Evolutionary conservation across 2,797 vertebrate species (phyloP).

Genomic region (Danio choprae): DNA sequence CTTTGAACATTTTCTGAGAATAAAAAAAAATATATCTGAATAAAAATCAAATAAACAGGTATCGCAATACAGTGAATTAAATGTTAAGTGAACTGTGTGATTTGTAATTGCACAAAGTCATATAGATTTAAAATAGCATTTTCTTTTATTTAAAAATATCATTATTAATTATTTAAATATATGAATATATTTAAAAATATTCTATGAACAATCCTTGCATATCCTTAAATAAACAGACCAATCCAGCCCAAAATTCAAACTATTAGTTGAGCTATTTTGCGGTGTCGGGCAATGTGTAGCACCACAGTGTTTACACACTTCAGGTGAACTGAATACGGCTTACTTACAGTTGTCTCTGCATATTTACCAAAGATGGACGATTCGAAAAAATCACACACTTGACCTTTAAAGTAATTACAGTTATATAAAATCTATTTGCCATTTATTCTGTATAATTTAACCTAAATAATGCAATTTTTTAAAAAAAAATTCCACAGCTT

Average conservation of each 20-base stretch:
- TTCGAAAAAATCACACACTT: not conserved
- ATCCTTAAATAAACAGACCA: constrained; percentile 59
- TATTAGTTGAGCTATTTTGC: not conserved
- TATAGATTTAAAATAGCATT: not conserved
- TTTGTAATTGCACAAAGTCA: too few relatives aligned
- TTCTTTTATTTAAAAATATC: not conserved
- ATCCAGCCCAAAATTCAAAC: not conserved
- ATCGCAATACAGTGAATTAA: not conserved
- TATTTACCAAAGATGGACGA: not conserved
- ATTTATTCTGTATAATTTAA: not conserved
- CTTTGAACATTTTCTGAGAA: constrained; percentile 82
- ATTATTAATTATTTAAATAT: not conserved
- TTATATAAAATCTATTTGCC: not conserved
- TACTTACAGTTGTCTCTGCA: not conserved
- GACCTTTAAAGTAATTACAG: not conserved
- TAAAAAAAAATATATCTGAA: not conserved
- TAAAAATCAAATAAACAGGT: not conserved
- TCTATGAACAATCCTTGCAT: not conserved
- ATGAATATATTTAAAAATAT: not conserved
- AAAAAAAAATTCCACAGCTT: not conserved
- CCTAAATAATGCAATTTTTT: too few relatives aligned
- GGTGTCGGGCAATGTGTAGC: not conserved
- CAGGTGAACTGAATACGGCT: not conserved
- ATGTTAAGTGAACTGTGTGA: too few relatives aligned
- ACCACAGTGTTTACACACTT: constrained; percentile 22